Percentiles rank a stretch among this genome's conserved stretches.
Conservation (phyloP, 2,888 invertebrate species). For the Hemaris fuciformis region DNA sequence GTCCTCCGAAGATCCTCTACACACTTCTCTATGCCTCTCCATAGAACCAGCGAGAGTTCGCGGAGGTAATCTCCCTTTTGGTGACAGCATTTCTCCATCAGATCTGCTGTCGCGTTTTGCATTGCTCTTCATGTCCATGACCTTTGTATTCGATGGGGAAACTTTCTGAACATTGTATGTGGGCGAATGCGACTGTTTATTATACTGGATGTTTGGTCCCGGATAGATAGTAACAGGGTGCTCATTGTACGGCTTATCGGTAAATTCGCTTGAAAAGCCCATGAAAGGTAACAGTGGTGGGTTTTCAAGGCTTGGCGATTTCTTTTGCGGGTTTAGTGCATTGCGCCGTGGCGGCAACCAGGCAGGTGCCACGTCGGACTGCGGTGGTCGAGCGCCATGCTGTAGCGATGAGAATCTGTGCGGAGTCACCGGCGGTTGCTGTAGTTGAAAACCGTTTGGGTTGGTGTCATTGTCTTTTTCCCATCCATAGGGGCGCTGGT, state of each 20-base stretch:
- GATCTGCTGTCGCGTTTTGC: slow-evolving; percentile 64
- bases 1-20: slow-evolving; percentile 83
- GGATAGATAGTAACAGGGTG: slow-evolving; percentile 86
- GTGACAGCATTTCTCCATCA: slow-evolving; percentile 73
- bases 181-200: slow-evolving; percentile 65
- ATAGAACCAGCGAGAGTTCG: slow-evolving; percentile 86
- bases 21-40: slow-evolving; percentile 90
- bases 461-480: slow-evolving; percentile 77
- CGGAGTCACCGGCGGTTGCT: slow-evolving; percentile 82
- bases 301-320: slow-evolving; percentile 71
- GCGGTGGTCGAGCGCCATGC: slow-evolving; percentile 79
- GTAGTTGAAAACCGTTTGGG: slow-evolving; percentile 64
- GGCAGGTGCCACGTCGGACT: slow-evolving; percentile 49
- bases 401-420: slow-evolving; percentile 86
- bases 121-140: slow-evolving; percentile 57
- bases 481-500: slow-evolving; percentile 89
- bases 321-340: slow-evolving; percentile 46
- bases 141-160: slow-evolving; percentile 68
- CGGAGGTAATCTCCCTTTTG: slow-evolving; percentile 83
- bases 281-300: slow-evolving; percentile 75
- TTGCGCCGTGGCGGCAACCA: slow-evolving; percentile 72
- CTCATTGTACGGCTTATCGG: slow-evolving; percentile 81
- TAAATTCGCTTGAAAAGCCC: slow-evolving; percentile 76
- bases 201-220: slow-evolving; percentile 74
- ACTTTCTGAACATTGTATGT: slow-evolving; percentile 64